Percentiles rank a stretch among this genome's conserved stretches.
Evolutionary conservation across 1,140 invertebrate genomes (phyloP).

Genomic region (Kradibia gibbosae): DNA sequence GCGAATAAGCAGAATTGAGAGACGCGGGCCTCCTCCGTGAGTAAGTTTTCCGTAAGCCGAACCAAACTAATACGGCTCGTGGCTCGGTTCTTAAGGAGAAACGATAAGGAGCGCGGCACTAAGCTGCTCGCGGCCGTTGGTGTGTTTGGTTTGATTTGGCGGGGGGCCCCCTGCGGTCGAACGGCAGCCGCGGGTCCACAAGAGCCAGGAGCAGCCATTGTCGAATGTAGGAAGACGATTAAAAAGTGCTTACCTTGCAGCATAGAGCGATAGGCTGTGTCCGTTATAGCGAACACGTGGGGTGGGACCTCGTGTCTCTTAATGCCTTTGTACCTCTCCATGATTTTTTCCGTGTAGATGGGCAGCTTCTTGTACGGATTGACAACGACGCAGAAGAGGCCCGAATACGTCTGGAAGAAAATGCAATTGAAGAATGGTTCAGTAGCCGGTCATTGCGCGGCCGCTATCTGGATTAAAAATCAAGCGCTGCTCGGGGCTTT

Average conservation of each 20-base stretch:
- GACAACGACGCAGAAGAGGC: slow-evolving; percentile 98
- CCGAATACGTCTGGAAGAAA: slow-evolving; percentile 95
- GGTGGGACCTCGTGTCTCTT: slow-evolving; percentile 99
- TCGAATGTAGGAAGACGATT: background rate
- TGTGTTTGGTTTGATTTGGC: too few species aligned
- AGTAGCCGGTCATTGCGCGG: background rate
- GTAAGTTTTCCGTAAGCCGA: too few species aligned
- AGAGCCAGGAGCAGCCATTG: slow-evolving; percentile 37
- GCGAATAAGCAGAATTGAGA: too few species aligned
- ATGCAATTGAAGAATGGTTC: background rate
- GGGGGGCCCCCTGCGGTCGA: too few species aligned
- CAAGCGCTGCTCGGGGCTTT: too few species aligned
- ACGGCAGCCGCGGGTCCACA: background rate
- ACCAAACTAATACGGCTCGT: too few species aligned
- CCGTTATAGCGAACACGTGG: slow-evolving; percentile 99
- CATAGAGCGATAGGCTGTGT: slow-evolving; percentile 98
- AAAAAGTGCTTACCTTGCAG: slow-evolving; percentile 86
- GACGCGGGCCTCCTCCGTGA: too few species aligned
- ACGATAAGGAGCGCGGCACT: too few species aligned
- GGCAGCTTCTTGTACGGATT: slow-evolving; percentile 99
- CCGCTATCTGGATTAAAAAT: too few species aligned
- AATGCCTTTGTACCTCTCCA: slow-evolving; percentile 99
- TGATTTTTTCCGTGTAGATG: slow-evolving; percentile 99
- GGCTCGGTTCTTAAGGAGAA: too few species aligned
- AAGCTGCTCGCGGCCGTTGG: too few species aligned